phyloP scores from a whole-genome alignment of 2,113 vertebrate species.

The Crotalus tigris region DNA sequence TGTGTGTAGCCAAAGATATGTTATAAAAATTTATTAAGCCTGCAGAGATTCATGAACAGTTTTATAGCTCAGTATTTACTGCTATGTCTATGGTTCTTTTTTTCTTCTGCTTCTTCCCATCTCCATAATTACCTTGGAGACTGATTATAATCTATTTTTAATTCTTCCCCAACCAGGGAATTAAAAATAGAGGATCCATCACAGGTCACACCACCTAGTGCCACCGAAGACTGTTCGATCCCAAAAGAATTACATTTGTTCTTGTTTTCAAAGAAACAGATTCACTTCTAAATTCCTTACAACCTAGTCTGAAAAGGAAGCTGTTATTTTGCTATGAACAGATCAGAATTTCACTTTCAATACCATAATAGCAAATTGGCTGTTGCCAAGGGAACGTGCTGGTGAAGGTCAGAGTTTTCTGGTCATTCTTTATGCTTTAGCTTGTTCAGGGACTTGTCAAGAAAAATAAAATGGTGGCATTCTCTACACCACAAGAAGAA shows the following conservation, averaged over 20 bases:
- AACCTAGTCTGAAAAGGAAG: constrained; percentile 40
- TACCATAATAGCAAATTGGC: constrained; percentile 62
- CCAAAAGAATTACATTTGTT: constrained; percentile 29
- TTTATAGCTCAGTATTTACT: background rate
- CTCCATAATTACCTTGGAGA: background rate
- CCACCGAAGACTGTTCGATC: background rate
- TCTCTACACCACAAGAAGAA: constrained; percentile 58
- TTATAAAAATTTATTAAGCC: background rate
- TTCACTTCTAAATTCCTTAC: constrained; percentile 40
- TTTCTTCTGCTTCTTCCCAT: background rate
- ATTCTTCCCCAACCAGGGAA: background rate
- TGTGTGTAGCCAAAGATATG: background rate
- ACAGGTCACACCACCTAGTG: background rate
- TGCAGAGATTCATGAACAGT: background rate
- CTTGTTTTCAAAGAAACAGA: constrained; percentile 38
- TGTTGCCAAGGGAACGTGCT: constrained; percentile 76
- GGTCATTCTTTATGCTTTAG: constrained; percentile 64
- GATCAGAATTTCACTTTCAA: constrained; percentile 72
- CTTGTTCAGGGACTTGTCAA: constrained; percentile 60
- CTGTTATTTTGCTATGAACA: constrained; percentile 52
- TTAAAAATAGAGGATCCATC: background rate
- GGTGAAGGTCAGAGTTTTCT: constrained; percentile 59
- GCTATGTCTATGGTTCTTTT: background rate
- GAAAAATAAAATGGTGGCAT: constrained; percentile 54
- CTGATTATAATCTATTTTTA: constrained; percentile 5